phyloP scores from a whole-genome alignment of 2,888 invertebrate species.

The Tricholauxania praeusta region DNA sequence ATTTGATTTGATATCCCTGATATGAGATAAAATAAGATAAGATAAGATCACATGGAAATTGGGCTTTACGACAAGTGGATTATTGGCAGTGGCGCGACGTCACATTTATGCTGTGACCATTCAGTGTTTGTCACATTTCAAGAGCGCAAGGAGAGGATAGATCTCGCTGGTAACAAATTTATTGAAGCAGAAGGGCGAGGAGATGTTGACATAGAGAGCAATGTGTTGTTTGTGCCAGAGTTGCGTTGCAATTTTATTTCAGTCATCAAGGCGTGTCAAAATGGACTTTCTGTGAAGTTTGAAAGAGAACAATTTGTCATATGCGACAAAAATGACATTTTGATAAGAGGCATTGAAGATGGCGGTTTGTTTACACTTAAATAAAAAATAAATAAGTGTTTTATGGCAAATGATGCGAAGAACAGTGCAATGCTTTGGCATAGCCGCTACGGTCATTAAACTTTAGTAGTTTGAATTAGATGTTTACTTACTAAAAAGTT shows the following conservation, averaged over 20 bases:
- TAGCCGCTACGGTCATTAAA: background rate
- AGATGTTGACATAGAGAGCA: background rate
- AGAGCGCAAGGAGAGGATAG: background rate
- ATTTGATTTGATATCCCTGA: no score
- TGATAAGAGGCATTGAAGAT: background rate
- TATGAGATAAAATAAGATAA: no score
- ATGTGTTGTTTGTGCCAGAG: slow-evolving; percentile 11
- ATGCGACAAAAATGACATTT: background rate
- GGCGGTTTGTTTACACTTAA: background rate
- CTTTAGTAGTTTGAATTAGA: background rate
- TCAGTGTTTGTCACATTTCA: background rate
- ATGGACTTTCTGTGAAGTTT: background rate
- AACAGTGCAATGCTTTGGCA: background rate
- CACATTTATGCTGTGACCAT: background rate
- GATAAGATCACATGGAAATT: no score
- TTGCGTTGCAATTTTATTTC: slow-evolving; percentile 16
- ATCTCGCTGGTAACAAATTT: background rate
- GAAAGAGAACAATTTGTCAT: background rate
- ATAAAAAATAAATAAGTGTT: background rate
- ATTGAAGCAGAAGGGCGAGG: slow-evolving; percentile 15
- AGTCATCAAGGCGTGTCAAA: background rate
- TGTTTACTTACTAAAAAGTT: background rate
- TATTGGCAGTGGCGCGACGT: slow-evolving; percentile 4
- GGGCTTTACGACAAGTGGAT: background rate
- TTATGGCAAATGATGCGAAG: background rate